These are phyloP conservation scores for Erinaceus europaeus DNA, from an alignment of 2,113 vertebrate genomes.

Conservation along the genomic window DNA sequence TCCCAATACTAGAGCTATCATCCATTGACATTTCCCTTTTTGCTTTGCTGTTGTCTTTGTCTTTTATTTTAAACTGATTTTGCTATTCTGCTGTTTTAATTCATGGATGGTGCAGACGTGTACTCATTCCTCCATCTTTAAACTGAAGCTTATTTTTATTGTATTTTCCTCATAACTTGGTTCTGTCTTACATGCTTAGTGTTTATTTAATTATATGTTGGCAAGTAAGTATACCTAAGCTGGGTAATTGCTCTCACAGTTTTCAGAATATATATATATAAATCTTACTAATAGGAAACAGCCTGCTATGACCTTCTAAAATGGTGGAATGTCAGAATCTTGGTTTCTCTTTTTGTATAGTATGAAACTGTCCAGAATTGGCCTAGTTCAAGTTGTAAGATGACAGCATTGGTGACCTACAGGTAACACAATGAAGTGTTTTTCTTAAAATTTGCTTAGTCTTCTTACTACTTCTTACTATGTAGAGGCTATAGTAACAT, in stretches of 20 bases:
- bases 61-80: not conserved
- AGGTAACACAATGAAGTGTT: constrained; percentile 81
- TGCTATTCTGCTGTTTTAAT: not conserved
- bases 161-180: not conserved
- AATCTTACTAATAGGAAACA: not conserved
- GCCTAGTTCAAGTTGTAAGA: constrained; percentile 90
- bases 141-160: not conserved
- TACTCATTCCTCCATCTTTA: not conserved
- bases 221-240: not conserved
- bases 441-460: not conserved
- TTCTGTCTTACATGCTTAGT: not conserved
- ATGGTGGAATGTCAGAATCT: not conserved
- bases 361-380: constrained; percentile 89
- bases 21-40: too few relatives aligned
- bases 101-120: not conserved
- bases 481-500: too few relatives aligned
- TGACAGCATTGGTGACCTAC: constrained; percentile 88
- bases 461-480: not conserved
- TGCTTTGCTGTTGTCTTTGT: not conserved
- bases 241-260: not conserved
- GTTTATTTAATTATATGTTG: not conserved
- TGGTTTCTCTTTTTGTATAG: constrained; percentile 74
- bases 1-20: too few relatives aligned
- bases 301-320: not conserved
- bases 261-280: constrained; percentile 15